Evolutionary conservation across 2,888 invertebrate genomes (phyloP).

Genomic region (Drosophila neoperkinsi): DNA sequence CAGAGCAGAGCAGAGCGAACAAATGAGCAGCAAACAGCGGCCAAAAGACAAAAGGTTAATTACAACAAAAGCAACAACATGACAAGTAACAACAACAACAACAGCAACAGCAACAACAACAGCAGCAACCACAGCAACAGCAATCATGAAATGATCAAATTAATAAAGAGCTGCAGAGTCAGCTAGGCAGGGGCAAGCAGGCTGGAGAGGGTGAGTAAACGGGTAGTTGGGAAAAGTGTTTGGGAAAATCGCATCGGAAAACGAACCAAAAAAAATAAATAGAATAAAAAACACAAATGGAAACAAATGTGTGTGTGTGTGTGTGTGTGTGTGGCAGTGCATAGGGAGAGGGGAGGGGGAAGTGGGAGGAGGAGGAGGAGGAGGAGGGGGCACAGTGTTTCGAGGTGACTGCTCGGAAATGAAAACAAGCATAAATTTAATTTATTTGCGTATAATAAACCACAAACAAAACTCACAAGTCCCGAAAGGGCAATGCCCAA

Average conservation of each 20-base stretch:
- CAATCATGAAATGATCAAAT: slow-evolving; percentile 78
- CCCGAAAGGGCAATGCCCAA: slow-evolving; percentile 7
- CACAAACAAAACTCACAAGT: slow-evolving; percentile 66
- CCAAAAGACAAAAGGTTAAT: slow-evolving; percentile 78
- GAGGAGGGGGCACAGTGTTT: background rate
- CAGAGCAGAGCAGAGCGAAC: slow-evolving; percentile 31
- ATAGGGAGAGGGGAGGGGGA: background rate
- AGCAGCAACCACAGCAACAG: slow-evolving; percentile 28
- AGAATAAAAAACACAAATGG: slow-evolving; percentile 53
- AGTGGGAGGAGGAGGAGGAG: background rate
- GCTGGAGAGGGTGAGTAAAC: background rate
- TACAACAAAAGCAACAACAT: slow-evolving; percentile 72
- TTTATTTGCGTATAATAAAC: slow-evolving; percentile 82
- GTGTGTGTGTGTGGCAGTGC: background rate
- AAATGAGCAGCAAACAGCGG: slow-evolving; percentile 57
- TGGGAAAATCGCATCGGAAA: slow-evolving; percentile 69
- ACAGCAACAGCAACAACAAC: slow-evolving; percentile 31
- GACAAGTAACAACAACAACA: slow-evolving; percentile 31
- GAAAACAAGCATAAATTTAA: slow-evolving; percentile 77
- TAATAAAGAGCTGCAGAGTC: slow-evolving; percentile 72
- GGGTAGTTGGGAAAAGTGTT: slow-evolving; percentile 39
- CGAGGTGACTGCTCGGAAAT: slow-evolving; percentile 51
- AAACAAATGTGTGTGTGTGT: slow-evolving; percentile 47
- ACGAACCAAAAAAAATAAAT: slow-evolving; percentile 27
- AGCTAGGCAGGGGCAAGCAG: background rate